Evolutionary conservation across 2,888 invertebrate genomes (phyloP).

Genomic region (Amitus sp.): DNA sequence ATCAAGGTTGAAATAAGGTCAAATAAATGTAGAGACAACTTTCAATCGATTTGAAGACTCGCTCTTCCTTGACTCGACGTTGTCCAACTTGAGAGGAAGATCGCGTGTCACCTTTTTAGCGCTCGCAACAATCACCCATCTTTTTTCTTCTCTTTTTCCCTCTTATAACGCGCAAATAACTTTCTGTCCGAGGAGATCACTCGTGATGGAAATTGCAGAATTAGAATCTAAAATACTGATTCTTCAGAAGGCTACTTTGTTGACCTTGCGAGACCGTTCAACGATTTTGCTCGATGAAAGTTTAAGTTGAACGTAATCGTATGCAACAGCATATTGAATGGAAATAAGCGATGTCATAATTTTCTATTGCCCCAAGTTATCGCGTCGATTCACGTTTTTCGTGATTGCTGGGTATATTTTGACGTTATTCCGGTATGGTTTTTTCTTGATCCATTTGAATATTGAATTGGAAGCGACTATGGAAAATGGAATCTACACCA

Average conservation of each 20-base stretch:
- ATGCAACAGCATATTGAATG: constrained; percentile 28
- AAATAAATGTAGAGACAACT: too few relatives aligned
- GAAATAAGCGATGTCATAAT: constrained; percentile 24
- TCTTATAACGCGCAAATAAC: constrained; percentile 24
- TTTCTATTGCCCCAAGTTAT: neutral
- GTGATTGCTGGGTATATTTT: too few relatives aligned
- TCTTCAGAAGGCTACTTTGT: constrained; percentile 25
- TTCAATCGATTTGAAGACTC: too few relatives aligned
- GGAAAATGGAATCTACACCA: too few relatives aligned
- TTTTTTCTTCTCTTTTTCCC: constrained; percentile 6
- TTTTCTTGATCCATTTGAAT: too few relatives aligned
- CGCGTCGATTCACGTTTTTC: too few relatives aligned
- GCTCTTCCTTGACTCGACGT: too few relatives aligned
- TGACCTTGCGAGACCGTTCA: constrained; percentile 41
- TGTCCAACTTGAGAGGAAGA: constrained; percentile 22
- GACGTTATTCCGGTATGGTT: too few relatives aligned
- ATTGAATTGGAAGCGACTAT: too few relatives aligned
- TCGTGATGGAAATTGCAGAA: constrained; percentile 32
- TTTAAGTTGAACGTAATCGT: constrained; percentile 29
- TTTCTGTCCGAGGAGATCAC: constrained; percentile 18
- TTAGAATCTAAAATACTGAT: constrained; percentile 24
- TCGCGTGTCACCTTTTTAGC: constrained; percentile 22
- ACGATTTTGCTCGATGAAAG: constrained; percentile 29
- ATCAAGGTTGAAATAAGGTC: too few relatives aligned
- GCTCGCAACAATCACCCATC: constrained; percentile 8